Evolutionary conservation across 2,797 vertebrate genomes (phyloP).

Genomic region (Parotocinclus haroldoi): DNA sequence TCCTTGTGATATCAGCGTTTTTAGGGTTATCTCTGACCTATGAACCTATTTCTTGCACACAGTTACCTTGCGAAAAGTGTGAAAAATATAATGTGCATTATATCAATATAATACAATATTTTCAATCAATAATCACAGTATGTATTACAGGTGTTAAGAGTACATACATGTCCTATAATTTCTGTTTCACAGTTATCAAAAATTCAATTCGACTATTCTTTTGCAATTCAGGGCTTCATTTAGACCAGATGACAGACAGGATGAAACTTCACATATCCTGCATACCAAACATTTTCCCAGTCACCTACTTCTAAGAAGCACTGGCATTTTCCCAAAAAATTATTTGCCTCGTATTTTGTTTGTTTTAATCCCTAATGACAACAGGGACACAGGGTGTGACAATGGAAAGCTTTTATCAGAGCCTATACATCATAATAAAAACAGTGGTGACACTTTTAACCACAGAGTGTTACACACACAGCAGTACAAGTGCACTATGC

Average conservation of each 20-base stretch:
- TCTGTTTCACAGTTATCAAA: too few species aligned
- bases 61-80: too few species aligned
- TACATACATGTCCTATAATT: too few species aligned
- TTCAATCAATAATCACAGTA: too few species aligned
- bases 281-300: slow-evolving; percentile 18
- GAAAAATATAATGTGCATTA: too few species aligned
- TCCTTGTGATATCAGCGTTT: too few species aligned
- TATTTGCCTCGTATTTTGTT: not conserved
- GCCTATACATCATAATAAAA: slow-evolving; percentile 46
- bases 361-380: slow-evolving; percentile 38
- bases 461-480: not conserved
- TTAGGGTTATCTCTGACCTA: too few species aligned
- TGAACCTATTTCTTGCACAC: too few species aligned
- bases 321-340: slow-evolving; percentile 26
- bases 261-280: slow-evolving; percentile 5
- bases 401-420: slow-evolving; percentile 46
- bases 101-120: too few species aligned
- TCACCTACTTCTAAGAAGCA: slow-evolving; percentile 19
- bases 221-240: not conserved
- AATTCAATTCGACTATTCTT: too few species aligned
- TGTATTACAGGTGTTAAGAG: too few species aligned
- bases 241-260: not conserved
- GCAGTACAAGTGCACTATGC: slow-evolving; percentile 38
- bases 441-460: slow-evolving; percentile 26
- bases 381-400: slow-evolving; percentile 16